Conservation (phyloP, 1,140 invertebrate genomes). For the Pentalonia nigronervosa region DNA sequence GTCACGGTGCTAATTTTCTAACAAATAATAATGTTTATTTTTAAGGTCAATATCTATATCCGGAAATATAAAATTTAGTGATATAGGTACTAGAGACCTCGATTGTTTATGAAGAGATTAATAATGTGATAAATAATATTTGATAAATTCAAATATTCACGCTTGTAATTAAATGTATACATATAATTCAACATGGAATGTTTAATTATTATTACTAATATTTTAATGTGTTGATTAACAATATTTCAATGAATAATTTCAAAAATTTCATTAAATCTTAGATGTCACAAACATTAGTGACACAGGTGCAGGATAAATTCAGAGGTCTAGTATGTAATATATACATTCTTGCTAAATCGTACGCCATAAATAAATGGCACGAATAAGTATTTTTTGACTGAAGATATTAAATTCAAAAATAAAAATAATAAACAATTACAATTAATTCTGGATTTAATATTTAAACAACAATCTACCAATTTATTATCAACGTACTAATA, state of each 20-base stretch:
- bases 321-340: too few species aligned
- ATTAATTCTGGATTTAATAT: too few species aligned
- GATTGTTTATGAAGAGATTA: not conserved
- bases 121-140: not conserved
- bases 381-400: too few species aligned
- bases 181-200: not conserved
- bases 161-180: not conserved
- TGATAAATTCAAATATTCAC: not conserved
- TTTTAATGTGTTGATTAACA: not conserved
- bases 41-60: not conserved
- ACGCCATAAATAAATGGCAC: too few species aligned
- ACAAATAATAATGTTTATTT: not conserved
- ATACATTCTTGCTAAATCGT: too few species aligned
- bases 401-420: too few species aligned
- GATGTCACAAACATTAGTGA: too few species aligned
- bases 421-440: too few species aligned
- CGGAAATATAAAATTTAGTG: not conserved
- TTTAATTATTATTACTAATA: not conserved
- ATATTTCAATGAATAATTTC: not conserved
- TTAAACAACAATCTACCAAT: too few species aligned
- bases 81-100: not conserved
- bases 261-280: not conserved
- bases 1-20: not conserved
- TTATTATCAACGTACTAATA: too few species aligned
- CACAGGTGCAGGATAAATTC: too few species aligned